phyloP scores from a whole-genome alignment of 2,797 vertebrate genomes.

The Liasis olivaceus region DNA sequence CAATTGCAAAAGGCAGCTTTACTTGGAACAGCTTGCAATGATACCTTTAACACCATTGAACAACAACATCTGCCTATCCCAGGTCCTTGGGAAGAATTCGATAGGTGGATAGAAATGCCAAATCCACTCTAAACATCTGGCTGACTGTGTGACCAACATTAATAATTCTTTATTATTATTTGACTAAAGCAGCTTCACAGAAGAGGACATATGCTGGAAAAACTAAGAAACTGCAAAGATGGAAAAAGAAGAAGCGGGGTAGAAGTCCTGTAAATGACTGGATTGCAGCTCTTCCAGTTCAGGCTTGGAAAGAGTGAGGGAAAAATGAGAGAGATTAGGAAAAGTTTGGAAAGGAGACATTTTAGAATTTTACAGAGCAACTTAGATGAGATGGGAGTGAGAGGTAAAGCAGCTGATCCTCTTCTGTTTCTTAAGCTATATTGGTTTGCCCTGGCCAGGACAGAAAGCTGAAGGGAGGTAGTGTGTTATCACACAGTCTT shows the following conservation, averaged over 20 bases:
- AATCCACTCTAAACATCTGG: no score
- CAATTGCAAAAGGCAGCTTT: no score
- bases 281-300: slow-evolving; percentile 30
- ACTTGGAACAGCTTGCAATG: no score
- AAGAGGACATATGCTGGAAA: slow-evolving; percentile 38
- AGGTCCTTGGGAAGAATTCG: no score
- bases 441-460: background rate
- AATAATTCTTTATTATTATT: slow-evolving; percentile 20
- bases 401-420: background rate
- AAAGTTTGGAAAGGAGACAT: background rate
- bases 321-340: background rate
- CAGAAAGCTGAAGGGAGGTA: background rate
- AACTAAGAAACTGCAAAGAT: slow-evolving; percentile 50
- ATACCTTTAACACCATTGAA: background rate
- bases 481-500: background rate
- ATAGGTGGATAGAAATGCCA: no score
- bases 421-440: background rate
- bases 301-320: slow-evolving; percentile 3
- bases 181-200: slow-evolving; percentile 41
- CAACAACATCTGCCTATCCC: background rate
- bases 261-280: background rate
- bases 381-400: background rate
- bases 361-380: background rate
- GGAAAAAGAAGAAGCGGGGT: background rate
- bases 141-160: background rate